Conservation (phyloP, 1,140 invertebrate species). For the Metaphire vulgaris region DNA sequence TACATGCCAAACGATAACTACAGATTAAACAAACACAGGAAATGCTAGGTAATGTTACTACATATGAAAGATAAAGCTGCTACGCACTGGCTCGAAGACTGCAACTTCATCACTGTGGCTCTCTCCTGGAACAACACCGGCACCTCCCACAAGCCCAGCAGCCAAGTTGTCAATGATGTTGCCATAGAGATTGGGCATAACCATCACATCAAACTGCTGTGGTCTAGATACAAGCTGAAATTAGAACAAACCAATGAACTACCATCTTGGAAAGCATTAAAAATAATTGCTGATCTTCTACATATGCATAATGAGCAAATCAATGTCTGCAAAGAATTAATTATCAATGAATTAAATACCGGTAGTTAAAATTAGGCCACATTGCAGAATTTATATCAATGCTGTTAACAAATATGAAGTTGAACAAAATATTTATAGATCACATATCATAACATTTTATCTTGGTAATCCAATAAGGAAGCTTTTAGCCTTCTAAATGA, state of each 20-base stretch:
- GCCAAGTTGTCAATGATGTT: slow-evolving; percentile 96
- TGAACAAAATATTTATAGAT: no score
- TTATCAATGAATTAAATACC: no score
- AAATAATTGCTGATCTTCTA: slow-evolving; percentile 1
- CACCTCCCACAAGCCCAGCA: slow-evolving; percentile 93
- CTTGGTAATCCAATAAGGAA: no score
- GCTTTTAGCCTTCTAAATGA: no score
- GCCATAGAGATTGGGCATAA: slow-evolving; percentile 96
- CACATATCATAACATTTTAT: no score
- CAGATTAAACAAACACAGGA: no score
- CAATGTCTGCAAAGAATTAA: neutral
- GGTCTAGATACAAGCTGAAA: slow-evolving; percentile 84
- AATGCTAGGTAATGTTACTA: no score
- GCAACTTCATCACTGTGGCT: slow-evolving; percentile 83
- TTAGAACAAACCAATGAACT: neutral
- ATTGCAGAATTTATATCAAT: no score
- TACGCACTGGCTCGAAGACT: slow-evolving; percentile 77
- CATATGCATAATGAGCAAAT: neutral
- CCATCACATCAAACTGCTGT: slow-evolving; percentile 95
- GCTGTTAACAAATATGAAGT: no score
- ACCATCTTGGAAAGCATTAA: neutral
- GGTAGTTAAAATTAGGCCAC: no score
- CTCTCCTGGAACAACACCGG: slow-evolving; percentile 91
- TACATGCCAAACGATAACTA: no score
- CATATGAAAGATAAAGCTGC: neutral